Evolutionary conservation across 1,140 invertebrate species (phyloP).

Genomic region (Drosophila hydei): DNA sequence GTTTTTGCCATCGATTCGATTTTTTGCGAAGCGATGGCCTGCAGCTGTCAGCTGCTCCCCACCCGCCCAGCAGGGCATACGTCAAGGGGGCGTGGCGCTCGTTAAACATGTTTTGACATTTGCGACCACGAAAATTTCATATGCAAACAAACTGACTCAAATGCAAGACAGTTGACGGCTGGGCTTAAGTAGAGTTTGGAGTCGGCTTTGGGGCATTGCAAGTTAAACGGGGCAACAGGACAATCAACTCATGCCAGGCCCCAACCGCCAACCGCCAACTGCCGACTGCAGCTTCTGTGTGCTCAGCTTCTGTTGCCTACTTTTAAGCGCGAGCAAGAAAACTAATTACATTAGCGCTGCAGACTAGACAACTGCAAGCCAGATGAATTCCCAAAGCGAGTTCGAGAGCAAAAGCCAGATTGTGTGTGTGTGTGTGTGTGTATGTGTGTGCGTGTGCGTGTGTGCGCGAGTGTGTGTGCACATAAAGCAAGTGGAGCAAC

Average conservation of each 20-base stretch:
- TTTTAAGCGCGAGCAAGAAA: constrained; percentile 11
- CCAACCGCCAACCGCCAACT: neutral
- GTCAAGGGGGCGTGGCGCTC: too few relatives aligned
- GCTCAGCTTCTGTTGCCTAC: constrained; percentile 18
- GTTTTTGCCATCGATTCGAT: constrained; percentile 41
- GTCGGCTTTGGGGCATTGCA: too few relatives aligned
- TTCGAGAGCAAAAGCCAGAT: too few relatives aligned
- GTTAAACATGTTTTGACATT: neutral
- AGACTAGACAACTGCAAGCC: constrained; percentile 34
- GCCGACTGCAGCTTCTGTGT: neutral
- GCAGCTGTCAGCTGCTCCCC: neutral
- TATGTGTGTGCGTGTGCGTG: neutral
- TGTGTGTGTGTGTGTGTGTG: neutral
- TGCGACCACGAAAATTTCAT: constrained; percentile 14
- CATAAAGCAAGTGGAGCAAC: neutral
- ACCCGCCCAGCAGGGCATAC: too few relatives aligned
- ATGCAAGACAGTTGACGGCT: too few relatives aligned
- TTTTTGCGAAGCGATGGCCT: constrained; percentile 12
- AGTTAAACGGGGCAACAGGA: too few relatives aligned
- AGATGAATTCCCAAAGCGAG: constrained; percentile 1
- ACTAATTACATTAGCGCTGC: constrained; percentile 58
- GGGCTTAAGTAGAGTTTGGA: too few relatives aligned
- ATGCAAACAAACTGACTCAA: constrained; percentile 10
- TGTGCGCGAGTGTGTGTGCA: neutral
- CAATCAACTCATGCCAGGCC: too few relatives aligned